Conservation (phyloP, 2,888 invertebrate genomes). For the Girardia tigrina region DNA sequence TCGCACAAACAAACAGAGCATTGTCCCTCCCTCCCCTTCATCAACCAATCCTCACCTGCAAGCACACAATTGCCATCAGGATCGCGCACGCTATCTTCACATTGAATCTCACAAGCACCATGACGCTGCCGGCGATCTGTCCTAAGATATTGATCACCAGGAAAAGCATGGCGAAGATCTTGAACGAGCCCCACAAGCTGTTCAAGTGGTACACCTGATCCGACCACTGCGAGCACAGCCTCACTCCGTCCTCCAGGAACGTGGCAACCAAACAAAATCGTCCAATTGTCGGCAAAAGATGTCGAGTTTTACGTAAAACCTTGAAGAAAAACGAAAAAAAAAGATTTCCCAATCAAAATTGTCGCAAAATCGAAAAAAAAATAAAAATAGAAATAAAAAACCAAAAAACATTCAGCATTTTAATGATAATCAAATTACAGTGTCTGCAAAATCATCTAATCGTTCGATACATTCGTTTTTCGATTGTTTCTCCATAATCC, state of each 20-base stretch:
- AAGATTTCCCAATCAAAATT: no score
- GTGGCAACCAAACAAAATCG: conserved; percentile 91
- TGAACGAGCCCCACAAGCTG: conserved; percentile 84
- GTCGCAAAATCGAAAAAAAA: no score
- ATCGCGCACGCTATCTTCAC: conserved; percentile 63
- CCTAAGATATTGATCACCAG: conserved; percentile 85
- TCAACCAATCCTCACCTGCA: conserved; percentile 73
- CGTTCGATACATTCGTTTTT: neutral
- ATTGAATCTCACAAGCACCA: conserved; percentile 79
- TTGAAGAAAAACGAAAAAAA: conserved; percentile 52
- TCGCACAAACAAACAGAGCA: no score
- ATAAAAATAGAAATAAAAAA: no score
- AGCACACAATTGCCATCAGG: conserved; percentile 81
- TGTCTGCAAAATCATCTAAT: conserved; percentile 5
- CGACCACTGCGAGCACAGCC: conserved; percentile 98
- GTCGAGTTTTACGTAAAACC: conserved; percentile 79
- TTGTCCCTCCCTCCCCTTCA: no score
- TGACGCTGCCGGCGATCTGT: conserved; percentile 83
- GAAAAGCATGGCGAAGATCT: conserved; percentile 76
- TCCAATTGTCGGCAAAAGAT: conserved; percentile 78
- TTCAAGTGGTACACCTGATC: conserved; percentile 95
- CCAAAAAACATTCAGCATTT: neutral
- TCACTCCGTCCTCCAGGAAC: conserved; percentile 91
- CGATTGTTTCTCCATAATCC: neutral
- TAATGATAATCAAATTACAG: neutral